Evolutionary conservation across 2,888 invertebrate genomes (phyloP).

Genomic region (Cataglyphis cursor): DNA sequence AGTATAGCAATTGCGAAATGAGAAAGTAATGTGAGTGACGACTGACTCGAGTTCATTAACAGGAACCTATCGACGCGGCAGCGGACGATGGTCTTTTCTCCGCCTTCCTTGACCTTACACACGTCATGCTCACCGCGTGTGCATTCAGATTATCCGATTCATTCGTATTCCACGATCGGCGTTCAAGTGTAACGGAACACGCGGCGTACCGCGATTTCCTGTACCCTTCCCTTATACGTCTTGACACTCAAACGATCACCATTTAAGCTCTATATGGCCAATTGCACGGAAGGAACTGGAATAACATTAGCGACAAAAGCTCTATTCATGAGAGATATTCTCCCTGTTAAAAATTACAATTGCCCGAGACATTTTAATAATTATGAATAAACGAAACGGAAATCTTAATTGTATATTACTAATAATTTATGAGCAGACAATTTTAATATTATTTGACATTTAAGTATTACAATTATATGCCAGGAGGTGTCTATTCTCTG

Average conservation of each 20-base stretch:
- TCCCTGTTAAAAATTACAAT: neutral
- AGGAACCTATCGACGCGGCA: neutral
- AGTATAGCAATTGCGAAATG: neutral
- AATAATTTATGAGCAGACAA: neutral
- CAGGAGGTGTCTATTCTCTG: too few species aligned
- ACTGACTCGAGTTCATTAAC: neutral
- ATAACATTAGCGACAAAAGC: neutral
- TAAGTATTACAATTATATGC: neutral
- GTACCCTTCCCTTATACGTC: conserved; percentile 36
- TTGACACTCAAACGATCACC: conserved; percentile 35
- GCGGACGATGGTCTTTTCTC: conserved; percentile 33
- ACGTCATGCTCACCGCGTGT: conserved; percentile 51
- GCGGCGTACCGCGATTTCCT: conserved; percentile 50
- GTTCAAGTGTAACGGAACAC: conserved; percentile 67
- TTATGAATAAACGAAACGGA: neutral
- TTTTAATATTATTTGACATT: neutral
- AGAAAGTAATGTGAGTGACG: neutral
- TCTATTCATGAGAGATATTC: neutral
- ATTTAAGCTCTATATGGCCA: neutral
- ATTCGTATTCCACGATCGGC: conserved; percentile 64
- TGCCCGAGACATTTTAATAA: neutral
- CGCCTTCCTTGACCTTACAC: conserved; percentile 74
- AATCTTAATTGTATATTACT: neutral
- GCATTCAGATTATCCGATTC: conserved; percentile 52
- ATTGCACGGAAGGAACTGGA: neutral